Conservation (phyloP, 2,888 invertebrate genomes). For the Lycia hirtaria region DNA sequence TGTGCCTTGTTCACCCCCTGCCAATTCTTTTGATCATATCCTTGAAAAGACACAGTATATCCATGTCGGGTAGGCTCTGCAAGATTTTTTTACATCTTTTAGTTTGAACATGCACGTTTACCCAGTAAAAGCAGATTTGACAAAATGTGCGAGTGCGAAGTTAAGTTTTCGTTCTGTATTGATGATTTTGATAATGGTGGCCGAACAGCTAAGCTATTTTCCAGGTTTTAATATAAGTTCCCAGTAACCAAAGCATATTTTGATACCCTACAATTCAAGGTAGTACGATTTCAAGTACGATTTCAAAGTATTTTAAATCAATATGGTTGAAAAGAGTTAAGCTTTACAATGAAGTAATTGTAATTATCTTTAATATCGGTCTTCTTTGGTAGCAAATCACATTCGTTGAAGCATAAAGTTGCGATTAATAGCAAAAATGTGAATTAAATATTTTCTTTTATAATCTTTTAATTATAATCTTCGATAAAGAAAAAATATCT, state of each 20-base stretch:
- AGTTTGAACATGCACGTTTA: not conserved
- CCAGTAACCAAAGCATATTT: not conserved
- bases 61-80: slow-evolving; percentile 29
- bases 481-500: too few relatives aligned
- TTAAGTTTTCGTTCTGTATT: not conserved
- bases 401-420: too few relatives aligned
- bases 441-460: too few relatives aligned
- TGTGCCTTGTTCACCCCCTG: slow-evolving; percentile 19
- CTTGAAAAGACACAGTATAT: slow-evolving; percentile 24
- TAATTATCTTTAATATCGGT: too few relatives aligned
- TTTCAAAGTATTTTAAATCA: too few relatives aligned
- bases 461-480: too few relatives aligned
- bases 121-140: not conserved
- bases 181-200: not conserved
- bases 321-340: too few relatives aligned
- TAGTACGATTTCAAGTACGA: too few relatives aligned
- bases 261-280: too few relatives aligned
- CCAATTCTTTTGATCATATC: slow-evolving; percentile 27
- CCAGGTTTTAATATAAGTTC: not conserved
- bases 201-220: not conserved
- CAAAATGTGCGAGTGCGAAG: not conserved
- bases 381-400: too few relatives aligned
- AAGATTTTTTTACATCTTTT: slow-evolving; percentile 15
- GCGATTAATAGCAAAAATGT: too few relatives aligned
- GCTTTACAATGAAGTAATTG: too few relatives aligned